phyloP scores from a whole-genome alignment of 2,797 vertebrate species.

The Numenius phaeopus region DNA sequence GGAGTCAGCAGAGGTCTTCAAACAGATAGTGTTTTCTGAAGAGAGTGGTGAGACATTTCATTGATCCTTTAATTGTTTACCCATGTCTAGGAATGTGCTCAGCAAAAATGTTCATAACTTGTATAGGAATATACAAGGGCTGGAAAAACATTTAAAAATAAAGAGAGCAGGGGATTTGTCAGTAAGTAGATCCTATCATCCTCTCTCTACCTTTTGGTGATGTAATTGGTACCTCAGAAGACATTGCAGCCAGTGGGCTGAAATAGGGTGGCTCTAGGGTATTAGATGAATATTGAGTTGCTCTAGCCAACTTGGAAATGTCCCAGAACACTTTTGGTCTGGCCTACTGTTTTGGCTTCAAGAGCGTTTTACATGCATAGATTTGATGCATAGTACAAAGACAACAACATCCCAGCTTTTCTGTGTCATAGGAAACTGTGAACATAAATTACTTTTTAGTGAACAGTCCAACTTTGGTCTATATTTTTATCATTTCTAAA shows the following conservation, averaged over 20 bases:
- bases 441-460: background rate
- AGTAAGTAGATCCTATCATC: background rate
- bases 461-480: background rate
- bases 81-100: background rate
- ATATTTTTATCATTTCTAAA: slow-evolving; percentile 23
- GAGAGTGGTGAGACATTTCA: background rate
- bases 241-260: background rate
- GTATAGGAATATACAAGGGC: background rate
- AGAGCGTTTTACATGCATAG: background rate
- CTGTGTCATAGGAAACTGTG: background rate
- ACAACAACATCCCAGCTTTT: background rate
- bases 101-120: background rate
- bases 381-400: background rate
- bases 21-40: background rate
- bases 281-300: background rate
- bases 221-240: background rate
- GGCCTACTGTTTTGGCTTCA: background rate
- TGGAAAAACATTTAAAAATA: background rate
- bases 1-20: background rate
- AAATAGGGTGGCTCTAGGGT: background rate
- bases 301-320: background rate
- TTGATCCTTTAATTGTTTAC: background rate
- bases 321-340: background rate
- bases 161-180: background rate
- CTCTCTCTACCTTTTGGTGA: accelerated